Conservation (phyloP, 2,113 vertebrate species). For the Catagonus wagneri region DNA sequence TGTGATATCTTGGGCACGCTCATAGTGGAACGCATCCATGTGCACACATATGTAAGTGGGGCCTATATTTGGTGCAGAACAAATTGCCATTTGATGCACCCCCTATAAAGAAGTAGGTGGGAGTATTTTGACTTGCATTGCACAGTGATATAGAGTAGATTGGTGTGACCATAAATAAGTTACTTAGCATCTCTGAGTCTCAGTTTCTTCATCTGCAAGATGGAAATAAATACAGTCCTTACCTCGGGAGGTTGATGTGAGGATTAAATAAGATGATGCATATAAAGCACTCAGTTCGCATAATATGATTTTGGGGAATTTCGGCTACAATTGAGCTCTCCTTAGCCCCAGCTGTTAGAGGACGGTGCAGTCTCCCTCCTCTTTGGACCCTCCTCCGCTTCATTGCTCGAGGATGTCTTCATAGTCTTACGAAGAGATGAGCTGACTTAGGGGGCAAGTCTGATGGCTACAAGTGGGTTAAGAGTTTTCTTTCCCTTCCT, state of each 20-base stretch:
- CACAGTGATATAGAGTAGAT: not conserved
- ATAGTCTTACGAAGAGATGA: not conserved
- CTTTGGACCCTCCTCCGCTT: not conserved
- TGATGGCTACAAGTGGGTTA: not conserved
- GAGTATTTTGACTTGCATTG: not conserved
- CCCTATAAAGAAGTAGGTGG: not conserved
- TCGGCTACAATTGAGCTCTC: not conserved
- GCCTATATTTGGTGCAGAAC: not conserved
- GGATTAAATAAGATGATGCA: not conserved
- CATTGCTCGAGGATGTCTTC: not conserved
- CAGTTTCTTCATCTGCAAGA: slow-evolving; percentile 16
- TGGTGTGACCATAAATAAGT: not conserved
- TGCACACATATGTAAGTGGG: not conserved
- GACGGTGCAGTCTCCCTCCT: not conserved
- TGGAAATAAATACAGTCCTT: not conserved
- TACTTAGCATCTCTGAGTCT: not conserved
- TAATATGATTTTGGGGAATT: not conserved
- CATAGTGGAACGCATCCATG: too few species aligned
- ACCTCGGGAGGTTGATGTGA: not conserved
- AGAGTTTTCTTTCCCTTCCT: not conserved
- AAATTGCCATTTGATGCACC: not conserved
- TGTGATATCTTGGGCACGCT: not conserved
- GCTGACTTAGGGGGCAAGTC: not conserved
- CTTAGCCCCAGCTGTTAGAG: not conserved
- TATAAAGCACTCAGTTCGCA: not conserved